Evolutionary conservation across 37 sponge, comb jelly and placozoan genomes (phyloP).

Genomic region (Petrosia ficiformis): DNA sequence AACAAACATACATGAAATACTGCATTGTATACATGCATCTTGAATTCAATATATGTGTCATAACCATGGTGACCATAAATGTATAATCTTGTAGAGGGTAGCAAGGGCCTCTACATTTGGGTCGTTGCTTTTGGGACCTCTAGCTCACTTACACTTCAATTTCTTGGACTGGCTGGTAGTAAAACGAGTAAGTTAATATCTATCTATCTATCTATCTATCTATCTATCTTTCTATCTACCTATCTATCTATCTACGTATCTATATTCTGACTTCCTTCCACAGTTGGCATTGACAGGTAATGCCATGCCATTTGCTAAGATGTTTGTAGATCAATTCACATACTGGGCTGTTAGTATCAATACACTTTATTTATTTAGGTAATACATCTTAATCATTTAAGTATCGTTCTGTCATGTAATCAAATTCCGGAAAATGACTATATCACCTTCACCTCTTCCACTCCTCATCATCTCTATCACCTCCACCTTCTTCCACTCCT

Average conservation of each 20-base stretch:
- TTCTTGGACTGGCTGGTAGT: conserved; percentile 70
- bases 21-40: no score
- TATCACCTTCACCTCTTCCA: no score
- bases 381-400: background rate
- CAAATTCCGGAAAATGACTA: no score
- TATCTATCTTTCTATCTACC: background rate
- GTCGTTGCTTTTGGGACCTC: conserved; percentile 61
- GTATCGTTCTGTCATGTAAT: no score
- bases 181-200: conserved; percentile 26
- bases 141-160: conserved; percentile 68
- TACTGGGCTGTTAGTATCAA: conserved; percentile 68
- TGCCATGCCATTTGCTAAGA: conserved; percentile 51
- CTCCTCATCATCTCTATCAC: no score
- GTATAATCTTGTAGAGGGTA: background rate
- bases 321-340: conserved; percentile 71
- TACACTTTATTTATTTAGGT: conserved; percentile 55
- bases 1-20: no score
- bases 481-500: no score
- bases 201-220: background rate
- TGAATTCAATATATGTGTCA: no score
- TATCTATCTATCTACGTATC: background rate
- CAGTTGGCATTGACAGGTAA: conserved; percentile 34
- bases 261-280: background rate
- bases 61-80: no score
- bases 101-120: conserved; percentile 60